Conservation (phyloP, 1,140 invertebrate species). For the Cataglyphis hispanica region DNA sequence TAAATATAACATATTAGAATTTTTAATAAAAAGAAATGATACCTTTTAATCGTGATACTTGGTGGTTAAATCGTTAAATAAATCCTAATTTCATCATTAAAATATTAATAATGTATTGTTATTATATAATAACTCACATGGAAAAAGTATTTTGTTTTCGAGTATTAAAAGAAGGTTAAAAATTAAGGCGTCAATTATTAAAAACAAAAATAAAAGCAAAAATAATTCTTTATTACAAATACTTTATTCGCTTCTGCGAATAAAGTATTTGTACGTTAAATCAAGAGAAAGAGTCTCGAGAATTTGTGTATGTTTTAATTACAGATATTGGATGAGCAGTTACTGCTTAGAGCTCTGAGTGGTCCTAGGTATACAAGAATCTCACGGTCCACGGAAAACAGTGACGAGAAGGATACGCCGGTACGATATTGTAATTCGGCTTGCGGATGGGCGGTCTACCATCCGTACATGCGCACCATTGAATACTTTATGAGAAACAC, state of each 20-base stretch:
- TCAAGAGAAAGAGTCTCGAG: not conserved
- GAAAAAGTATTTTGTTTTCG: not conserved
- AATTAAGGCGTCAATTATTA: not conserved
- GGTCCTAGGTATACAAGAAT: not conserved
- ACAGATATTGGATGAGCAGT: not conserved
- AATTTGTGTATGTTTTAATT: not conserved
- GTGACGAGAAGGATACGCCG: not conserved
- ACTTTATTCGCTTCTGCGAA: too few relatives aligned
- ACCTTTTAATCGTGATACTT: too few relatives aligned
- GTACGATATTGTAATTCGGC: constrained; percentile 81
- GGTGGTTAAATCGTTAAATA: too few relatives aligned
- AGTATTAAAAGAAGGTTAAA: not conserved
- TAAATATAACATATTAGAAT: too few relatives aligned
- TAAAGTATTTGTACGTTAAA: not conserved
- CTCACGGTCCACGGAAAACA: not conserved
- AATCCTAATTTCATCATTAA: too few relatives aligned
- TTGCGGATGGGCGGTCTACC: constrained; percentile 90
- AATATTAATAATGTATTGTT: too few relatives aligned
- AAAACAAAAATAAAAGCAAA: not conserved
- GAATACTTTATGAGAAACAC: constrained; percentile 88
- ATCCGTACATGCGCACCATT: constrained; percentile 84
- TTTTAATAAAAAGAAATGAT: too few relatives aligned
- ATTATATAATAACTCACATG: not conserved
- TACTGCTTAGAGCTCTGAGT: not conserved
- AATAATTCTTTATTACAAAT: too few relatives aligned